Evolutionary conservation across 2,888 invertebrate species (phyloP), one percentile per base, ranked within the genome.

Genomic region (Xylophagus ater): DNA sequence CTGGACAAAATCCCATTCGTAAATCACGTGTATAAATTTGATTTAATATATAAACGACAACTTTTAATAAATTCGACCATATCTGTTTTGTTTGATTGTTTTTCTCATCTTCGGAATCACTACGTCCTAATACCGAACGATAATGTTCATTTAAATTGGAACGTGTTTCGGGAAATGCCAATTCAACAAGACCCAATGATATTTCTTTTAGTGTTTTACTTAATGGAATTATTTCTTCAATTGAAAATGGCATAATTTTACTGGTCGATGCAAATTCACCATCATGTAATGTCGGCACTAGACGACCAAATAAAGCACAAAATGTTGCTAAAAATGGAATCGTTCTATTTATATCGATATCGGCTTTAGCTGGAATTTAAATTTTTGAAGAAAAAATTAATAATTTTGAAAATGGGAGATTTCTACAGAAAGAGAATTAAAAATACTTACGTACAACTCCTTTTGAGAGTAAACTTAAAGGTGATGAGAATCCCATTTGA

Each of bases 21-120:
- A 83, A 71, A 68, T 97, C 94, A 15, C 96, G 73, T 12, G 80
- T 81, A 65, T 94, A 83, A 43, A 96, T 68, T 50, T 83, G 82
- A 40, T 83, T 76, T 4, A 92, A 67, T 10, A 89, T 68, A n/a
- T 75, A 73, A 3, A 87, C 82, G 1, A 59, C 60, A 1, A 65
- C 63, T 70, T 81, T 84, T 48, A 88, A 79, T 3, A 88, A 64
- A 61, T 84, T 81, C 13, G 80, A 73, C 87, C 87, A 88, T 13
- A 77, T 72, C 40, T 78, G 73, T 37, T 78, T 76, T 30, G 62
- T 60, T 17, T 63, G 58, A 7, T 59, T 60, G 34, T 56, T 51
- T 45, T 57, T 56, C 30, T 54, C 58, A 26, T 59, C 58, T 40
- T 63, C 61, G 1, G 55, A 53, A 28, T 60, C 59, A n/a, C 58